A percentile compares a stretch with the other conserved stretches of the same genome.
Evolutionary conservation across 2,113 vertebrate species (phyloP).

Genomic region (Myotis lucifugus): DNA sequence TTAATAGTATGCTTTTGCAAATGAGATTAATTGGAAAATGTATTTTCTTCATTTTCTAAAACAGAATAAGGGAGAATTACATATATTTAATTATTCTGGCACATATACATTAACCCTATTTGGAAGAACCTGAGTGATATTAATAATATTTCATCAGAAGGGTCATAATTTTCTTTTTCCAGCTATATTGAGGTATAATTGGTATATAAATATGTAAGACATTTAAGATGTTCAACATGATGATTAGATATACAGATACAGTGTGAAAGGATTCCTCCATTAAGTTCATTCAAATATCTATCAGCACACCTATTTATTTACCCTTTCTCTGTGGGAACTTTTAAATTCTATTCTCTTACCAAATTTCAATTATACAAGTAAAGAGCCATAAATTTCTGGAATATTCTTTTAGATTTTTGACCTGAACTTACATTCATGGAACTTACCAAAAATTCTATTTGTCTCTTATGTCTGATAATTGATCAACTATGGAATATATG

Average conservation of each 20-base stretch:
- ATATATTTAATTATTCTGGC: not conserved
- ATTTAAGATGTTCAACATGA: not conserved
- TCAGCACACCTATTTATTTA: not conserved
- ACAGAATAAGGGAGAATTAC: not conserved
- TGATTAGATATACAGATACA: not conserved
- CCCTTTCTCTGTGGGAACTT: not conserved
- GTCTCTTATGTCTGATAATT: not conserved
- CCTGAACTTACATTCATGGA: not conserved
- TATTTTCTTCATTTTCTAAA: constrained; percentile 13
- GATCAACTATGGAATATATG: not conserved
- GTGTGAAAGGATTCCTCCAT: not conserved
- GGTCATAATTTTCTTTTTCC: not conserved
- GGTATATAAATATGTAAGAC: not conserved
- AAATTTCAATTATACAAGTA: not conserved
- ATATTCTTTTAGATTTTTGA: not conserved
- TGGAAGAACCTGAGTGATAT: not conserved
- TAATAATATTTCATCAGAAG: not conserved
- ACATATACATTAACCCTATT: not conserved
- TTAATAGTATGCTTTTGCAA: constrained; percentile 1
- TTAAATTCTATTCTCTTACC: not conserved
- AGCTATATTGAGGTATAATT: not conserved
- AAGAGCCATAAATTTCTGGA: not conserved
- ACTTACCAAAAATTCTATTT: not conserved
- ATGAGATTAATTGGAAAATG: not conserved
- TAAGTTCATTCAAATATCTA: not conserved